Conservation (phyloP, 2,888 invertebrate species). For the Agriopis leucophaearia region DNA sequence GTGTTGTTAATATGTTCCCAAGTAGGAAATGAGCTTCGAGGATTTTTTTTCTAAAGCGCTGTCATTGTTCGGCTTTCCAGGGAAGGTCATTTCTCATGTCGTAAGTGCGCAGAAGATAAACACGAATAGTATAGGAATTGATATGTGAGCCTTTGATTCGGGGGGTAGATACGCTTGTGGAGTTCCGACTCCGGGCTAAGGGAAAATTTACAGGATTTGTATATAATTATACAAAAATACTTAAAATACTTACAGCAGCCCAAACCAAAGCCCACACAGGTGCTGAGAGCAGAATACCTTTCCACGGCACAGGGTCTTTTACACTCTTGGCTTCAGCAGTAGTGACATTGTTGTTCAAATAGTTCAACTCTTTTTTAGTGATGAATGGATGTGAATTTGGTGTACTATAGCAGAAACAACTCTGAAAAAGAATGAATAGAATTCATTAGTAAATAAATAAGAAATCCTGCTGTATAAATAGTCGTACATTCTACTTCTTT, state of each 20-base stretch:
- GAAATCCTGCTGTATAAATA: too few species aligned
- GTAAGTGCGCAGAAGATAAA: too few species aligned
- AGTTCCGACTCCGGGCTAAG: neutral
- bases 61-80: too few species aligned
- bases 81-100: too few species aligned
- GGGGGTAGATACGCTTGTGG: too few species aligned
- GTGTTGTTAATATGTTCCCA: too few species aligned
- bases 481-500: too few species aligned
- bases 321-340: conserved; percentile 76
- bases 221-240: too few species aligned
- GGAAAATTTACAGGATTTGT: neutral
- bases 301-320: conserved; percentile 90
- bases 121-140: neutral
- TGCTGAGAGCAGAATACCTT: conserved; percentile 88
- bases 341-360: conserved; percentile 85
- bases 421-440: conserved; percentile 65
- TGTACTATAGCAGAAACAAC: conserved; percentile 81
- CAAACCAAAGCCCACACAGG: conserved; percentile 90
- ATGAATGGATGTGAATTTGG: conserved; percentile 85
- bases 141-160: neutral
- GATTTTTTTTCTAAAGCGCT: too few species aligned
- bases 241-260: conserved; percentile 87
- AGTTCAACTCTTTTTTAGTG: conserved; percentile 81
- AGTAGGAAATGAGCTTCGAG: too few species aligned
- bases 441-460: neutral